Base-by-base conservation (phyloP, 2,113 vertebrate genomes). In the Gnathonemus longibarbis region DNA sequence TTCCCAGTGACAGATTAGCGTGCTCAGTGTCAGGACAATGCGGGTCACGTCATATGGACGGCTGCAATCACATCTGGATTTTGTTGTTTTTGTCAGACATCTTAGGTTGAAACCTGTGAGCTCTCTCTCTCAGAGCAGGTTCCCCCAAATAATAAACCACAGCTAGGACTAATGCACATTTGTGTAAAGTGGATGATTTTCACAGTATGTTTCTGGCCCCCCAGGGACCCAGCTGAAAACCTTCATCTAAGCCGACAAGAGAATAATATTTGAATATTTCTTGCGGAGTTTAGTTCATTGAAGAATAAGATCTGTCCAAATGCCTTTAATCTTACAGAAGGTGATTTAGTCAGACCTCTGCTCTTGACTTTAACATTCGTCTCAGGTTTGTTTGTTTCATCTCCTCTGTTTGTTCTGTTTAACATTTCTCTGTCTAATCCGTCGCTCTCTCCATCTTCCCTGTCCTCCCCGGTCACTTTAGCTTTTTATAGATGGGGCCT, bases 401-500 rank as follows among this genome's bases (percentile, higher is more conserved):
- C n/a, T 88, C 91, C 80, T 90, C 86, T 77, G 89, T 83, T 42
- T 52, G 87, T 90, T 80, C 48, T 39, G 13, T 86, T 92, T 83
- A 90, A 31, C 93, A 91, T 46, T 4, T 39, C 7, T 90, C 2
- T 46, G 86, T 84, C 2, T 90, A 48, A 74, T 92, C 90, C 93
- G 10, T 84, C 39, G 62, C 35, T 70, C 91, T 58, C 87, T 91
- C 74, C 87, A 89, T 92, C 92, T 77, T 50, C 52, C 83, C 88
- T 90, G 77, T 92, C 84, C 93, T 46, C 89, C 92, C 91, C 91
- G 92, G 91, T 91, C 94, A 93, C 92, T 35, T 95, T 96, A 98
- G 96, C 96, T 96, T 95, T 97, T 97, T 92, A 93, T 93, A 94
- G 95, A 96, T 96, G 97, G 95, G 95, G 95, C 96, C 91, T 98